Evolutionary conservation across 1,140 invertebrate genomes (phyloP).

Genomic region (Chironomus tepperi): DNA sequence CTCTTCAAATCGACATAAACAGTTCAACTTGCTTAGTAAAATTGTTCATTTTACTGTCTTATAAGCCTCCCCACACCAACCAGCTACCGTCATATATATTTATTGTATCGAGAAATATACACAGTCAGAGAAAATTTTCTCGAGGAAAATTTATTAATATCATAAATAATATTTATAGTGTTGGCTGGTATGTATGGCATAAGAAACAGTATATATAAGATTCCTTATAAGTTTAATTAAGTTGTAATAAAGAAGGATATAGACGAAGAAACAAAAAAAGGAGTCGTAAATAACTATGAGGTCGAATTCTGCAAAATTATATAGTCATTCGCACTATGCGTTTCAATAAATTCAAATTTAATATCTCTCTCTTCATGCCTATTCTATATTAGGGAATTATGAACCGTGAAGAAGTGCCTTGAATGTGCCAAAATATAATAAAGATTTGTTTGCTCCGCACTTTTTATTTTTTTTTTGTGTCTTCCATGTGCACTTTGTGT

Average conservation of each 20-base stretch:
- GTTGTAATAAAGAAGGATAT: constrained; percentile 12
- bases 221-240: constrained; percentile 18
- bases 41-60: too few species aligned
- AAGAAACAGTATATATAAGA: not conserved
- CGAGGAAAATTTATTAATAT: not conserved
- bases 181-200: not conserved
- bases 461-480: not conserved
- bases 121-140: not conserved
- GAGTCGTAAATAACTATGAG: not conserved
- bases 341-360: not conserved
- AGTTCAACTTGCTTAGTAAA: too few species aligned
- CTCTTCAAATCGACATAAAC: too few species aligned
- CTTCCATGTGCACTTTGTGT: not conserved
- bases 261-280: not conserved
- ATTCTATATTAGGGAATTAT: not conserved
- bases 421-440: not conserved
- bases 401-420: not conserved
- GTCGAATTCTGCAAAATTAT: constrained; percentile 11
- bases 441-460: constrained; percentile 22
- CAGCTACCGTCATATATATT: too few species aligned
- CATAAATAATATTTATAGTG: constrained; percentile 23
- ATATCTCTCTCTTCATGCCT: not conserved
- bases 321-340: not conserved
- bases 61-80: too few species aligned
- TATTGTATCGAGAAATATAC: not conserved